A percentile compares a stretch with the other conserved stretches of the same genome.
Evolutionary conservation across 2,888 invertebrate species (phyloP).

Genomic region (Cordilura impudica): DNA sequence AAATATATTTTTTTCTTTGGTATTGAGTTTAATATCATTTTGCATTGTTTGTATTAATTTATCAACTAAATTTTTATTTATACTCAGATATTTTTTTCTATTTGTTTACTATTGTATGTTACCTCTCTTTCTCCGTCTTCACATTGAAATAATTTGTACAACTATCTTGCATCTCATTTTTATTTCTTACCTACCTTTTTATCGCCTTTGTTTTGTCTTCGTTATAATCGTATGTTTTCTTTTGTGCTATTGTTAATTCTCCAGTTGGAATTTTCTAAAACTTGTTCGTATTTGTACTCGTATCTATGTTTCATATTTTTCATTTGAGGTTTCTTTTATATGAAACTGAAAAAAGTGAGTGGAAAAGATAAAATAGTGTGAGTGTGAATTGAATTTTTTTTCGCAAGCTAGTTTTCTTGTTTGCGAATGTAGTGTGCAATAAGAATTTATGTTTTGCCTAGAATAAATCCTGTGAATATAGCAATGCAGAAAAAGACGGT

Average conservation of each 20-base stretch:
- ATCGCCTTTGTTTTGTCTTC: slow-evolving; percentile 44
- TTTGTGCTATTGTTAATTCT: slow-evolving; percentile 21
- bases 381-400: slow-evolving; percentile 1
- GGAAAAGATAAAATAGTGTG: background rate
- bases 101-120: slow-evolving; percentile 19
- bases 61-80: slow-evolving; percentile 75
- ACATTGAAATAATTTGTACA: background rate
- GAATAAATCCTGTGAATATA: no score
- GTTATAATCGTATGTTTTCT: slow-evolving; percentile 41
- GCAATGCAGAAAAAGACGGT: no score
- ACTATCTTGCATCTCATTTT: slow-evolving; percentile 24
- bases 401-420: slow-evolving; percentile 33
- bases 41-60: slow-evolving; percentile 66
- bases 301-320: slow-evolving; percentile 8
- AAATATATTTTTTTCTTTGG: slow-evolving; percentile 57
- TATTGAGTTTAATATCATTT: slow-evolving; percentile 36
- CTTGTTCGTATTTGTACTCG: background rate
- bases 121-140: background rate
- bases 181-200: slow-evolving; percentile 24
- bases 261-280: slow-evolving; percentile 62
- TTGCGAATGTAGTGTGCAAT: background rate
- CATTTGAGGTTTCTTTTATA: slow-evolving; percentile 52
- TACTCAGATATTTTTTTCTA: slow-evolving; percentile 65
- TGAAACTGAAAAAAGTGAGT: background rate
- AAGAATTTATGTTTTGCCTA: slow-evolving; percentile 34